Evolutionary conservation across 2,113 vertebrate genomes (phyloP).

Genomic region (Notiomystis cincta): DNA sequence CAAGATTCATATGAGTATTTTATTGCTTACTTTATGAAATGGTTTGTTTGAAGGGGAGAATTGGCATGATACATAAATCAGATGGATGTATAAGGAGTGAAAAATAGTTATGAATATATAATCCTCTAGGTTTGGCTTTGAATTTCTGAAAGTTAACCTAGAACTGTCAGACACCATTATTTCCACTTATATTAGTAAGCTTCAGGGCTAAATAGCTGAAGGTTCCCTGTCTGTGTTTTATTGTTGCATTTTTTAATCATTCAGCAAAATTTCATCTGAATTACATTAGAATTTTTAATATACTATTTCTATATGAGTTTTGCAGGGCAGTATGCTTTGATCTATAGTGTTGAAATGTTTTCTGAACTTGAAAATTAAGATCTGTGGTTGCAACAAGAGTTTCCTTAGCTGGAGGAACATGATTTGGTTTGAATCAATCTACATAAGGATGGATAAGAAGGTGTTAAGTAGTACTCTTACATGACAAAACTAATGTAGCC

Average conservation of each 20-base stretch:
- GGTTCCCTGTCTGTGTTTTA: neutral
- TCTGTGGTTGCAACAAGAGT: neutral
- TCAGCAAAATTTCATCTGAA: neutral
- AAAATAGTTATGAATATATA: neutral
- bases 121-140: neutral
- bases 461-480: neutral
- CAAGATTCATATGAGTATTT: neutral
- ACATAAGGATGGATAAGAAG: neutral
- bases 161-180: constrained; percentile 19
- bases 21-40: neutral
- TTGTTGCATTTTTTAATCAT: neutral
- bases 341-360: neutral
- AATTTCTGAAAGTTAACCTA: constrained; percentile 30
- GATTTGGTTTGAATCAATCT: neutral
- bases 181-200: constrained; percentile 24
- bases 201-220: constrained; percentile 18
- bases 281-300: neutral
- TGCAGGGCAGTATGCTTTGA: neutral
- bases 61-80: neutral
- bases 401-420: neutral
- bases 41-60: neutral
- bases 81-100: neutral
- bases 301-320: neutral
- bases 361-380: neutral
- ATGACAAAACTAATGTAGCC: neutral